Evolutionary conservation across 2,888 invertebrate genomes (phyloP), one percentile per base, ranked within the genome.

Genomic region (Dichetophora obliterata): DNA sequence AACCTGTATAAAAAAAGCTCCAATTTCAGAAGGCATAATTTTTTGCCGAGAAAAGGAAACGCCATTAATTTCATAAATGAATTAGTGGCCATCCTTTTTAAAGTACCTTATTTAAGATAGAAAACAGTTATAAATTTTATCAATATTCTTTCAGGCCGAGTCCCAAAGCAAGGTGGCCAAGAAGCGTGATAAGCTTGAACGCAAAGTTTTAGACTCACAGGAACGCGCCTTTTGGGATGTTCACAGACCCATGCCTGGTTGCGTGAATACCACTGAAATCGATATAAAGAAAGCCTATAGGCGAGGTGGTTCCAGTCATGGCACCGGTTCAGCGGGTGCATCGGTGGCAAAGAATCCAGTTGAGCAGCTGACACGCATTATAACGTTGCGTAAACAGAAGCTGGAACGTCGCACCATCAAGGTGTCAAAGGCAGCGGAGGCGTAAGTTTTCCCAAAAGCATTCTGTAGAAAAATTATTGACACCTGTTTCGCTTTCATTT

Each of bases 151-250:
- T 5, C 63, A 89, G 88, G 89, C 92, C 0, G 92, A 92, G 84
- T 92, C 96, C 0, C 92, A 92, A 88, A 92, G 92, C 86, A 92
- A 92, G 90, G 99, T 99, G 68, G 99, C 99, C 89, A 99, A 99
- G 90, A 99, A 99, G 88, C 92, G 99, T 37, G 99, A 99, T 88
- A 98, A 99, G 86, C 89, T 99, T 82, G 99, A 99, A 88, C 91
- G 99, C 65, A 99, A 99, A 90, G 98, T 99, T 11, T 90, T 99
- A 77, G 99, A 99, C 90, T 98, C 98, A 84, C 99, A 99, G 89
- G 99, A 99, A 90, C 90, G 99, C 82, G 99, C 99, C 0, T 99
- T 99, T 90, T 99, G 99, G 99, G 99, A 99, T 90, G 98, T 99
- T 0, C 99, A 99, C 89, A 92, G 99, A 85, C 99, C 99, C 11